A percentile compares a stretch with the other conserved stretches of the same genome.
Conservation (phyloP, 2,888 invertebrate genomes). For the Orchesellides sinensis region DNA sequence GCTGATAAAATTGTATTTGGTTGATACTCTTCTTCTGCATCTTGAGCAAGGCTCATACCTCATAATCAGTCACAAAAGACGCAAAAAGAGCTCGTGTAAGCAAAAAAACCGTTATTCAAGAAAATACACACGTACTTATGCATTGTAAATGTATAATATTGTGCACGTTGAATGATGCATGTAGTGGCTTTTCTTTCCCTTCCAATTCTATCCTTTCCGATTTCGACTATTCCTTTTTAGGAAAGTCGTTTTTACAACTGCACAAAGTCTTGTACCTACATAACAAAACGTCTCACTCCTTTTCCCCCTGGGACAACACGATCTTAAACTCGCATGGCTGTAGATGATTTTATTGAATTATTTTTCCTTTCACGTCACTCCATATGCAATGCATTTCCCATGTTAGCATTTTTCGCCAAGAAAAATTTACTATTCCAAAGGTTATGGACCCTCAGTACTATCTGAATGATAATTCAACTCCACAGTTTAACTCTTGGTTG, state of each 20-base stretch:
- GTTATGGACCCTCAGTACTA: not conserved
- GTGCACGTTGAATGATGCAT: too few relatives aligned
- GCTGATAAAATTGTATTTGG: too few relatives aligned
- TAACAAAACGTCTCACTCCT: constrained; percentile 15
- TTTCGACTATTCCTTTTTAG: constrained; percentile 14
- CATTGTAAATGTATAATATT: too few relatives aligned
- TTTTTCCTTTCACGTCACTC: constrained; percentile 6
- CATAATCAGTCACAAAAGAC: not conserved
- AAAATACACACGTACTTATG: too few relatives aligned
- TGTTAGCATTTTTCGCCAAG: constrained; percentile 38
- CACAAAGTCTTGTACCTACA: not conserved
- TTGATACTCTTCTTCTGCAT: too few relatives aligned
- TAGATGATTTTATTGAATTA: constrained; percentile 56
- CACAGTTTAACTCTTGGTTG: too few relatives aligned
- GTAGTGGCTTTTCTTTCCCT: too few relatives aligned
- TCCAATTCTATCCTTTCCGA: not conserved
- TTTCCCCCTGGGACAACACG: constrained; percentile 12
- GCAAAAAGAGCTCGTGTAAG: too few relatives aligned
- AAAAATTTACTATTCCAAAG: not conserved
- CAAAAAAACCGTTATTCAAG: too few relatives aligned
- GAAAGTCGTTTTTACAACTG: not conserved
- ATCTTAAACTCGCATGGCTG: constrained; percentile 27
- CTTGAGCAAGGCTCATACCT: too few relatives aligned
- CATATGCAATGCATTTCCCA: constrained; percentile 35
- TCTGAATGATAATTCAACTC: constrained; percentile 34